phyloP scores from a whole-genome alignment of 2,888 invertebrate genomes.

The Capitulum mitella region DNA sequence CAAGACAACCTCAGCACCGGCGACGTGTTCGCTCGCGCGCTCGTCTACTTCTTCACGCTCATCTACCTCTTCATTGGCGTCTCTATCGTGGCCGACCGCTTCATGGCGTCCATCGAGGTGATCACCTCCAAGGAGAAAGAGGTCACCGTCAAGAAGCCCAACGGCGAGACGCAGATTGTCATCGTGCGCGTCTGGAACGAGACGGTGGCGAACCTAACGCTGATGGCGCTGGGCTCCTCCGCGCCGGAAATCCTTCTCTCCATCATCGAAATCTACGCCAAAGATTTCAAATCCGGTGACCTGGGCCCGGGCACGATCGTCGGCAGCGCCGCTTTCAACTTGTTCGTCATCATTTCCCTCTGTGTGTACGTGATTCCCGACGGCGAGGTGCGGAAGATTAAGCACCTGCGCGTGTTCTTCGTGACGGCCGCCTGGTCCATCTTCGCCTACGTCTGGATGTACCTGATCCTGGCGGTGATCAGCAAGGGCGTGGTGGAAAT shows the following conservation, averaged over 20 bases:
- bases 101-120: slow-evolving; percentile 99
- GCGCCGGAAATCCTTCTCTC: slow-evolving; percentile 97
- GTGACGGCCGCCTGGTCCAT: slow-evolving; percentile 97
- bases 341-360: slow-evolving; percentile 94
- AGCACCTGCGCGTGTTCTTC: slow-evolving; percentile 92
- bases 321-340: slow-evolving; percentile 96
- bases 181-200: slow-evolving; percentile 98
- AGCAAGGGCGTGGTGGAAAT: slow-evolving; percentile 82
- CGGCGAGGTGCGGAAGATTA: slow-evolving; percentile 85
- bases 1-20: slow-evolving; percentile 62
- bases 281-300: slow-evolving; percentile 91
- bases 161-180: slow-evolving; percentile 74
- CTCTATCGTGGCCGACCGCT: slow-evolving; percentile 95
- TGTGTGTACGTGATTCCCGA: slow-evolving; percentile 86
- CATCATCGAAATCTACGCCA: slow-evolving; percentile 94
- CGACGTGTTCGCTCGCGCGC: slow-evolving; percentile 75
- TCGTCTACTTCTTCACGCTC: slow-evolving; percentile 80
- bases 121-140: slow-evolving; percentile 97
- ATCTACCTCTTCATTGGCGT: slow-evolving; percentile 97
- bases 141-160: slow-evolving; percentile 75
- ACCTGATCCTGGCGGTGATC: slow-evolving; percentile 80
- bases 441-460: slow-evolving; percentile 98
- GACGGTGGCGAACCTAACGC: slow-evolving; percentile 94
- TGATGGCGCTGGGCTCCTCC: slow-evolving; percentile 98
- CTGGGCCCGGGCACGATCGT: slow-evolving; percentile 97